Conservation (phyloP, 2,113 vertebrate genomes). For the Okapia johnstoni region DNA sequence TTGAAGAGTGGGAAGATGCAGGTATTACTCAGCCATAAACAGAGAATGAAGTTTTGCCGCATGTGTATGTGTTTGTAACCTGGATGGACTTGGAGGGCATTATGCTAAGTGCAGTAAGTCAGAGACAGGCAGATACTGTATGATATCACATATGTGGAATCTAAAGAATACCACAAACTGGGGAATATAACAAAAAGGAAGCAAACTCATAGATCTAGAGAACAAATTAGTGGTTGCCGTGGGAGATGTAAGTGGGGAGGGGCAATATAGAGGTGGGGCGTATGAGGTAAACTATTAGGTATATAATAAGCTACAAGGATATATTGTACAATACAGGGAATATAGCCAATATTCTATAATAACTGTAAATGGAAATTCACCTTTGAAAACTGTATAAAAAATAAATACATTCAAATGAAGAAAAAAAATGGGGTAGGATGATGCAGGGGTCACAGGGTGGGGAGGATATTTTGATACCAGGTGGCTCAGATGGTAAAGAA, state of each 20-base stretch:
- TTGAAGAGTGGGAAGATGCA: background rate
- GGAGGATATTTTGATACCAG: background rate
- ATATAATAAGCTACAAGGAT: background rate
- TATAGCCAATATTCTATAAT: background rate
- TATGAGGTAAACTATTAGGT: background rate
- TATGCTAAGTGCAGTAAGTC: background rate
- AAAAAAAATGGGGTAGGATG: background rate
- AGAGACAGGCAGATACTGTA: background rate
- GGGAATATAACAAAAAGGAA: background rate
- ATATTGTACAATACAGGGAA: background rate
- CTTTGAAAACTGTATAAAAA: background rate
- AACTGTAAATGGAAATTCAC: background rate
- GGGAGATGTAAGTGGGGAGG: background rate
- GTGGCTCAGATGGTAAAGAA: background rate
- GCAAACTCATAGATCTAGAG: background rate
- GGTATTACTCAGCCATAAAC: background rate
- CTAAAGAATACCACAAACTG: background rate
- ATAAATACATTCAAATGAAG: background rate
- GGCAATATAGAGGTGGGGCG: background rate
- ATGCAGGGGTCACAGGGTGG: fast-evolving
- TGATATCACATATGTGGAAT: background rate
- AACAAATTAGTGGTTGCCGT: background rate
- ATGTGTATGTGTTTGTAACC: background rate
- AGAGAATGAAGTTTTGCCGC: background rate
- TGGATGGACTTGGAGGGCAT: background rate